phyloP scores from a whole-genome alignment of 2,888 invertebrate genomes.

The Caenorhabditis macrosperma region DNA sequence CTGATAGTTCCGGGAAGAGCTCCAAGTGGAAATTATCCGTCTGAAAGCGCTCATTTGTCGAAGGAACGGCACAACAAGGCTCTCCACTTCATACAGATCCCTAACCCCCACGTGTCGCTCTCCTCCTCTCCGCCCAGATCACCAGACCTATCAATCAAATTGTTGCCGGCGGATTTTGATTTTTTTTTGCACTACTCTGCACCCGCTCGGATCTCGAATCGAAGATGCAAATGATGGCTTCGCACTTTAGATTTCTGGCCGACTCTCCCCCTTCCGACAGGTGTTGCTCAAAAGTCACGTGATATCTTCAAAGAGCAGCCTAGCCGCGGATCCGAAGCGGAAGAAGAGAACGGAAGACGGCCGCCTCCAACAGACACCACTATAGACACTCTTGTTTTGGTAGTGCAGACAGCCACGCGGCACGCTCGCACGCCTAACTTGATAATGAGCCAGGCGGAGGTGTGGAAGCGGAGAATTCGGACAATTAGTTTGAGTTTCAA shows the following conservation, averaged over 20 bases:
- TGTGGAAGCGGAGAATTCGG: too few relatives aligned
- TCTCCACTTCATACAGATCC: too few relatives aligned
- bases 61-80: too few relatives aligned
- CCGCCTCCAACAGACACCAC: too few relatives aligned
- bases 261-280: conserved; percentile 30
- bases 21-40: too few relatives aligned
- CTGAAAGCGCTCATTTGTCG: too few relatives aligned
- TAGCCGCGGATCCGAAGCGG: not conserved
- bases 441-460: too few relatives aligned
- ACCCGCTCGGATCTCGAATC: conserved; percentile 22
- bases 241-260: conserved; percentile 36
- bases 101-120: too few relatives aligned
- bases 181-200: conserved; percentile 46
- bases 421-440: too few relatives aligned
- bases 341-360: conserved; percentile 26
- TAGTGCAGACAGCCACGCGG: not conserved
- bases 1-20: too few relatives aligned
- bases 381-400: not conserved
- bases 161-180: conserved; percentile 16
- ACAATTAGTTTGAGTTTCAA: conserved; percentile 3
- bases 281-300: conserved; percentile 49
- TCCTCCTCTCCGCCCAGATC: not conserved
- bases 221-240: conserved; percentile 41
- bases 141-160: conserved; percentile 37
- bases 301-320: conserved; percentile 45